phyloP scores from a whole-genome alignment of 2,888 invertebrate species.

The Andrena hattorfiana region DNA sequence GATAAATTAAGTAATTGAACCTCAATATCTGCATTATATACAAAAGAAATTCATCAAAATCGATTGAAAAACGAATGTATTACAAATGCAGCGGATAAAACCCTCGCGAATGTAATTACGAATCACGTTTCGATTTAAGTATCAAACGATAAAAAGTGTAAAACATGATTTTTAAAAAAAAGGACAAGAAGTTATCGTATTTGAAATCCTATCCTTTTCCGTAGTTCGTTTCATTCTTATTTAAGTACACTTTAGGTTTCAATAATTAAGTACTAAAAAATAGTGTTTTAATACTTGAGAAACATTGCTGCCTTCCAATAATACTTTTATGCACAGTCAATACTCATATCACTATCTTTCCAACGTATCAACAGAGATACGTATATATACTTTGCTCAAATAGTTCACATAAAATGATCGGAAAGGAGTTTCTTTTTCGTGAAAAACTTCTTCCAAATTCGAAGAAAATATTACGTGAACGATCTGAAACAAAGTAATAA shows the following conservation, averaged over 20 bases:
- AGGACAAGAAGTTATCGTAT: conserved; percentile 11
- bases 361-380: conserved; percentile 25
- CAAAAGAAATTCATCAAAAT: conserved; percentile 66
- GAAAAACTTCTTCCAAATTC: not conserved
- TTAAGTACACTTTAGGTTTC: conserved; percentile 77
- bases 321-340: conserved; percentile 73
- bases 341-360: conserved; percentile 61
- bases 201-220: conserved; percentile 25
- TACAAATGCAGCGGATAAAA: conserved; percentile 36
- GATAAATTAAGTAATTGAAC: conserved; percentile 74
- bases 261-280: conserved; percentile 76
- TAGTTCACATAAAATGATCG: not conserved
- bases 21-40: conserved; percentile 76
- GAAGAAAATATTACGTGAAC: conserved; percentile 19
- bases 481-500: conserved; percentile 31
- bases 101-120: conserved; percentile 27
- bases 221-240: conserved; percentile 50
- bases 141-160: conserved; percentile 40
- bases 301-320: conserved; percentile 73
- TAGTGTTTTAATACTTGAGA: conserved; percentile 72
- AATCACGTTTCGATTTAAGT: conserved; percentile 25
- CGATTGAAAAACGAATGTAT: conserved; percentile 36
- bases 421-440: conserved; percentile 5
- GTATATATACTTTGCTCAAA: conserved; percentile 24
- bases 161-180: conserved; percentile 37